phyloP scores from a whole-genome alignment of 1,140 invertebrate genomes.

The Tenebrio molitor region DNA sequence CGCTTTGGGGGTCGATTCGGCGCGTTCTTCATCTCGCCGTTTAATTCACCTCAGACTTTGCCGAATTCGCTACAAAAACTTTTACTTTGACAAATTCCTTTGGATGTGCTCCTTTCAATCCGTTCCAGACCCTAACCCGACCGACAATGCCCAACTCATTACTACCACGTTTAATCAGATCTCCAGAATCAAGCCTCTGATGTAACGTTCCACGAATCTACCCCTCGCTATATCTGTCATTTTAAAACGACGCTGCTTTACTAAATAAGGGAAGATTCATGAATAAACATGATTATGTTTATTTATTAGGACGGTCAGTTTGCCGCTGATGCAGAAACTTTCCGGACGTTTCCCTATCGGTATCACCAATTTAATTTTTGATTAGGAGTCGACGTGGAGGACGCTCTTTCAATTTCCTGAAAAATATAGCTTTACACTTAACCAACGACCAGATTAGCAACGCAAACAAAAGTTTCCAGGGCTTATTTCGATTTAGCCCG shows the following conservation, averaged over 20 bases:
- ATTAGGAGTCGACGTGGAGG: neutral
- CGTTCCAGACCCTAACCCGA: neutral
- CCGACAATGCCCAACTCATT: neutral
- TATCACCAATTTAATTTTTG: slow-evolving; percentile 3
- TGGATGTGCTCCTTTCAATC: neutral
- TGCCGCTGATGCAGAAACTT: neutral
- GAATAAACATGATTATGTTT: slow-evolving; percentile 30
- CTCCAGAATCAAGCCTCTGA: neutral
- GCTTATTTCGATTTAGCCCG: slow-evolving; percentile 26
- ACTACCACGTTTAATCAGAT: neutral
- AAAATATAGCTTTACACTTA: slow-evolving; percentile 29
- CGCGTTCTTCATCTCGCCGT: neutral
- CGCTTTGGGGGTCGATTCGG: slow-evolving; percentile 13
- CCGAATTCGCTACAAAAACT: slow-evolving; percentile 30
- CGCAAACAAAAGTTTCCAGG: slow-evolving; percentile 32
- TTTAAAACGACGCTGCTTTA: neutral
- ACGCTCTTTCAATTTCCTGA: neutral
- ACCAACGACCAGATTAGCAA: slow-evolving; percentile 24
- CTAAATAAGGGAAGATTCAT: neutral
- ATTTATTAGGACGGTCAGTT: slow-evolving; percentile 16
- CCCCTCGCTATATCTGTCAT: neutral
- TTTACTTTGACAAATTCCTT: slow-evolving; percentile 26
- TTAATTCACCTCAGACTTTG: neutral
- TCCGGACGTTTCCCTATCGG: neutral
- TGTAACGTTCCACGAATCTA: too few species aligned